A percentile compares a stretch with the other conserved stretches of the same genome.
Conservation (phyloP, 2,888 invertebrate species). For the Sericinus montela region DNA sequence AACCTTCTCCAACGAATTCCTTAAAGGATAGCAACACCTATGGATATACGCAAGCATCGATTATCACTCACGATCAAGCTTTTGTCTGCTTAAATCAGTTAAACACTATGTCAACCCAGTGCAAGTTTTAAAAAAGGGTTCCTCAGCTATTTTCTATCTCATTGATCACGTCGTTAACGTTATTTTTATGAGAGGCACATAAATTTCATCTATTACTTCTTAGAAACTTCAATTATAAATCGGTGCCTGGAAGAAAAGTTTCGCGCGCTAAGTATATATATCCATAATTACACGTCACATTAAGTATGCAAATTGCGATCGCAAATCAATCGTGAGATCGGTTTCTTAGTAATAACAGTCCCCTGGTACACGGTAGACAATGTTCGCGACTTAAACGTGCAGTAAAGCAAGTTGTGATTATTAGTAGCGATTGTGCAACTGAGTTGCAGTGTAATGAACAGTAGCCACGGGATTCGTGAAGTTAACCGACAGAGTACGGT, state of each 20-base stretch:
- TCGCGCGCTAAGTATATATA: neutral
- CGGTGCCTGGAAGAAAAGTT: neutral
- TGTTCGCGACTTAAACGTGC: slow-evolving; percentile 6
- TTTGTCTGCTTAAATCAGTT: no score
- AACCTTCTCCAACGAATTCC: no score
- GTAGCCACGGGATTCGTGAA: slow-evolving; percentile 28
- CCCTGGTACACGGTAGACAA: slow-evolving; percentile 10
- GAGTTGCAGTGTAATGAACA: slow-evolving; percentile 22
- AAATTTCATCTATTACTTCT: no score
- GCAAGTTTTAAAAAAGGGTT: no score
- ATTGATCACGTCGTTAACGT: no score
- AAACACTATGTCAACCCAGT: no score
- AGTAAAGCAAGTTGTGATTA: slow-evolving; percentile 10
- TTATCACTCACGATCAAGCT: no score
- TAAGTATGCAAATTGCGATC: slow-evolving; percentile 18
- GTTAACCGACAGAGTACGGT: slow-evolving; percentile 32
- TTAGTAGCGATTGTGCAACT: slow-evolving; percentile 21
- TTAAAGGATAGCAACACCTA: no score
- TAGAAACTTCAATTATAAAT: neutral
- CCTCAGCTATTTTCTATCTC: no score
- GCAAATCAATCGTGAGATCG: slow-evolving; percentile 20
- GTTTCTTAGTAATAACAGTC: slow-evolving; percentile 18
- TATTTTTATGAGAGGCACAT: no score
- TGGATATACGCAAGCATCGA: no score
- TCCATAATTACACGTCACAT: slow-evolving; percentile 1